Conservation (phyloP, 1,140 invertebrate genomes). For the Apolygus lucorum region DNA sequence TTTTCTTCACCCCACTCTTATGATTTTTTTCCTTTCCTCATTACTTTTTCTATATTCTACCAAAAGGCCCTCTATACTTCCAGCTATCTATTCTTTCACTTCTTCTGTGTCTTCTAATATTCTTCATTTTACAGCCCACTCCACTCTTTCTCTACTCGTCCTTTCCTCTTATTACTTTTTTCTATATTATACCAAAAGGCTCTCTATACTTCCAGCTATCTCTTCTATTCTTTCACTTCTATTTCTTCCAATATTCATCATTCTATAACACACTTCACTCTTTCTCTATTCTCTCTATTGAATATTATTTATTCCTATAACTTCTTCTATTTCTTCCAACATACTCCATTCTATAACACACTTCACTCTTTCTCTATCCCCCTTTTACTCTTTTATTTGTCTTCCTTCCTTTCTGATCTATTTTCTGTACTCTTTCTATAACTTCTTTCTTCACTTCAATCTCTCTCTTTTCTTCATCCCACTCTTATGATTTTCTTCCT, state of each 20-base stretch:
- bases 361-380: neutral
- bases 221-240: neutral
- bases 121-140: slow-evolving; percentile 12
- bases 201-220: neutral
- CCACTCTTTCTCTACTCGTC: neutral
- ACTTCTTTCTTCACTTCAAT: neutral
- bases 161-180: neutral
- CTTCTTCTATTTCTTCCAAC: slow-evolving; percentile 1
- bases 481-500: neutral
- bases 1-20: neutral
- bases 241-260: neutral
- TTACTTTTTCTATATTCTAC: slow-evolving; percentile 15
- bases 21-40: neutral
- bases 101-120: slow-evolving; percentile 1
- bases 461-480: neutral
- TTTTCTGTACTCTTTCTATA: neutral
- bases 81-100: slow-evolving; percentile 11
- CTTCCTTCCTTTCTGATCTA: neutral
- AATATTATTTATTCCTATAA: neutral
- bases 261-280: neutral
- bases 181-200: neutral
- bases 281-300: neutral
- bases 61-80: neutral
- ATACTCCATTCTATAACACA: neutral
- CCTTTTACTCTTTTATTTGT: neutral